Percentiles rank a stretch among this genome's conserved stretches.
Evolutionary conservation across 2,113 vertebrate genomes (phyloP).

Genomic region (Ptilorrhoa leucosticta): DNA sequence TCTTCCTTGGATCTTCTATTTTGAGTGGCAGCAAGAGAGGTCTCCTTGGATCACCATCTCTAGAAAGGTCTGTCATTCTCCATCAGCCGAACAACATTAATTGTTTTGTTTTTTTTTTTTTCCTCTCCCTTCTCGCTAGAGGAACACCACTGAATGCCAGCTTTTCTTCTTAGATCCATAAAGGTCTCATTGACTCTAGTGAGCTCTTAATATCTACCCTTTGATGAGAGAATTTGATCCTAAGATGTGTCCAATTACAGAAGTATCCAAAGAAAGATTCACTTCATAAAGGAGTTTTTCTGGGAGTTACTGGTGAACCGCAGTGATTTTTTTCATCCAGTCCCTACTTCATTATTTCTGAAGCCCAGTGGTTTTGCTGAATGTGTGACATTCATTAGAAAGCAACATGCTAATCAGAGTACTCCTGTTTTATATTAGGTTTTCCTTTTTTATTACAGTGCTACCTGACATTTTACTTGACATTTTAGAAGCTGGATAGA

Average conservation of each 20-base stretch:
- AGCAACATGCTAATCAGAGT: not conserved
- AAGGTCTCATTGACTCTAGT: not conserved
- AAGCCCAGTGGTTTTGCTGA: not conserved
- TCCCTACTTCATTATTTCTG: not conserved
- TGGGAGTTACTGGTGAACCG: not conserved
- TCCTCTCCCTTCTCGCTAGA: not conserved
- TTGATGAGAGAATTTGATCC: not conserved
- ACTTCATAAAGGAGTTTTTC: not conserved
- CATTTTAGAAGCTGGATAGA: not conserved
- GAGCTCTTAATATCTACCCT: not conserved
- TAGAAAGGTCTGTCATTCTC: not conserved
- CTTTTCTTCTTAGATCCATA: not conserved
- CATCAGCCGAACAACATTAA: not conserved
- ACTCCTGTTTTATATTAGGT: not conserved
- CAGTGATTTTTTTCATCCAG: not conserved
- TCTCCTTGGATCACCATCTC: not conserved
- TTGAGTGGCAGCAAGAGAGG: not conserved
- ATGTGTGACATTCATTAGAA: not conserved
- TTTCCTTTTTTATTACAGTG: not conserved
- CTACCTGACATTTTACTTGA: slow-evolving; percentile 5
- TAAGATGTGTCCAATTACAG: not conserved
- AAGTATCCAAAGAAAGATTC: not conserved
- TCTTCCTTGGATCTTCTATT: not conserved
- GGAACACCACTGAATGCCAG: not conserved
- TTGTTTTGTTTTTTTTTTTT: not conserved